These are phyloP conservation scores for Eristalis arbustorum DNA, from an alignment of 2,888 invertebrate species.

Conservation along the genomic window DNA sequence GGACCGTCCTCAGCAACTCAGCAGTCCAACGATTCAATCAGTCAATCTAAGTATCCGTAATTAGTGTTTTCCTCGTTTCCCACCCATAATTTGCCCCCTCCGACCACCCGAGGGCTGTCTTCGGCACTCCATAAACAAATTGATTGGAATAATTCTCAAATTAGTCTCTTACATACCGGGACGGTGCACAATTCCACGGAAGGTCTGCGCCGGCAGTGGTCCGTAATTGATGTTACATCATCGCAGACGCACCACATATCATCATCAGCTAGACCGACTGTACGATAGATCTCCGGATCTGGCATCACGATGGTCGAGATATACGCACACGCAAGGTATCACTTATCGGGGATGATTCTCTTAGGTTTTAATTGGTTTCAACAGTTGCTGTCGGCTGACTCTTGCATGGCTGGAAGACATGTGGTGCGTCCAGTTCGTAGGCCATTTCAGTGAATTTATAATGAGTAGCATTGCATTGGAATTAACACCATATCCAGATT, in stretches of 20 bases:
- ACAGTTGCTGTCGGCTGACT: not conserved
- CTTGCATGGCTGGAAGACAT: not conserved
- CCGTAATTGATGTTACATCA: slow-evolving; percentile 54
- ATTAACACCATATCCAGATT: slow-evolving; percentile 54
- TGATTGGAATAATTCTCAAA: slow-evolving; percentile 34
- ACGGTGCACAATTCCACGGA: not conserved
- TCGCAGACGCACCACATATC: slow-evolving; percentile 37
- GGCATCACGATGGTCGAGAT: not conserved
- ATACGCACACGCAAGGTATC: slow-evolving; percentile 33
- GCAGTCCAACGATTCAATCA: slow-evolving; percentile 9
- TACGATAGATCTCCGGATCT: not conserved
- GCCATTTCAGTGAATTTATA: slow-evolving; percentile 39
- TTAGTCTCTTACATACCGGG: slow-evolving; percentile 24
- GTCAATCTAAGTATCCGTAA: slow-evolving; percentile 14
- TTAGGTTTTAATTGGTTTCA: slow-evolving; percentile 47
- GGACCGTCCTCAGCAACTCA: not conserved
- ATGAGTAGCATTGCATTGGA: slow-evolving; percentile 48
- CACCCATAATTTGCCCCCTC: not conserved
- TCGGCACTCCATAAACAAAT: slow-evolving; percentile 49
- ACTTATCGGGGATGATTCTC: slow-evolving; percentile 32
- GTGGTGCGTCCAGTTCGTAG: slow-evolving; percentile 13
- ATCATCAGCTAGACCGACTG: slow-evolving; percentile 3
- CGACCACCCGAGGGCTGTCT: not conserved
- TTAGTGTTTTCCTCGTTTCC: slow-evolving; percentile 8
- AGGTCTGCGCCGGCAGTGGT: not conserved